Conservation (phyloP, 1,140 invertebrate genomes). For the Ctenoplectra terminalis region DNA sequence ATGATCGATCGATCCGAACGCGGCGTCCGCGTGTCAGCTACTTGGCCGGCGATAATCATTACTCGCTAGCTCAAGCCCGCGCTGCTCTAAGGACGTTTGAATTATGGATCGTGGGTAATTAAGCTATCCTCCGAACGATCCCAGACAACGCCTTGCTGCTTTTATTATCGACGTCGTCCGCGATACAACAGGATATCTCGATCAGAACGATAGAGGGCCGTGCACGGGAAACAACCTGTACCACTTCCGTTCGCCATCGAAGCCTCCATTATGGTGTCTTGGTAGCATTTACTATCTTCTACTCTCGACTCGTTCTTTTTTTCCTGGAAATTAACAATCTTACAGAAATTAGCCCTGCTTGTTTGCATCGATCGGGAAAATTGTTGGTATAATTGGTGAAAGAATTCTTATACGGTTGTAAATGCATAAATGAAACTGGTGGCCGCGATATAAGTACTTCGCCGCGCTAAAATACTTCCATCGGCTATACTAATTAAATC, state of each 20-base stretch:
- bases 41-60: constrained; percentile 46
- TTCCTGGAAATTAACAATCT: no score
- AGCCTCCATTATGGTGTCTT: not conserved
- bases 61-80: constrained; percentile 26
- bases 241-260: constrained; percentile 15
- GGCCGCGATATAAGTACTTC: no score
- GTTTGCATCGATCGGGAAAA: not conserved
- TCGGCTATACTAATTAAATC: not conserved
- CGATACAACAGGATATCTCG: constrained; percentile 9
- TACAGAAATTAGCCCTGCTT: no score
- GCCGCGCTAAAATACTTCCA: no score
- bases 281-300: not conserved
- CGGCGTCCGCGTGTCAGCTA: constrained; percentile 29
- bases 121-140: constrained; percentile 26
- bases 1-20: constrained; percentile 51
- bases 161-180: constrained; percentile 4
- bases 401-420: no score
- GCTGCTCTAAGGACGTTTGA: constrained; percentile 41
- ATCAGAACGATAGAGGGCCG: not conserved
- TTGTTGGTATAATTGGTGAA: no score
- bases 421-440: no score
- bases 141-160: constrained; percentile 6
- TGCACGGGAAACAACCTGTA: not conserved
- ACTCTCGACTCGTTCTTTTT: no score
- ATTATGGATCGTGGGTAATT: constrained; percentile 50